Base-by-base conservation (phyloP, 2,888 invertebrate genomes). In the Hemithea aestivaria region DNA sequence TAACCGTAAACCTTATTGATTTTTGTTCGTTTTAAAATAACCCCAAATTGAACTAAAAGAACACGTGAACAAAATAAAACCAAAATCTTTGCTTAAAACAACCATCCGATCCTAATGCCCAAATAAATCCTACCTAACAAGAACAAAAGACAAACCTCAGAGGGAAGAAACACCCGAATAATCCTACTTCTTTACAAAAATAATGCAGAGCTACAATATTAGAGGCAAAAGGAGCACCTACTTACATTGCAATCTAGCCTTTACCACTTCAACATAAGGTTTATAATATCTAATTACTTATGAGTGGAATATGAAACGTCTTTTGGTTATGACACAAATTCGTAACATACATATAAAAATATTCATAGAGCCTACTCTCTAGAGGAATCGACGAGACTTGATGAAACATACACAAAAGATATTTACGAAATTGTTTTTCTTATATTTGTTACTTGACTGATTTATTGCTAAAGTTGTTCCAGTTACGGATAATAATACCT, bases 281-380 rank as follows among this genome's bases (percentile, higher is more conserved):
- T 36, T 34, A 31, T 37, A 34, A 31, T 41, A 24, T 8, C 10
- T 26, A 33, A 12, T 30, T 32, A 30, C 20, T 24, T 23, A 1
- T 16, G 45, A 35, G 48, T 47, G 51, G 49, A 58, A 56, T 53
- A 56, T 47, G 49, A 61, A 68, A 65, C 56, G 61, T 66, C 55
- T 63, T 57, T 55, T 53, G 56, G 58, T 63, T 61, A 60, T 55
- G 61, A 57, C 61, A 66, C 53, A 68, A 69, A 75, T 72, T 72
- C 59, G 58, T 70, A 62, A 62, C 69, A 66, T 56, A 66, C 63
- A 63, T 27, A 46, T 39, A 66, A 78, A 62, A 73, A 74, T 78
- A 80, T 80, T 79, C 78, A 77, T 76, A 71, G 70, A 62, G 59
- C 56, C 62, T 63, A 70, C 64, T 68, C 72, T 71, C 73, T 56